Evolutionary conservation across 2,113 vertebrate genomes (phyloP).

Genomic region (Haemorhous mexicanus): DNA sequence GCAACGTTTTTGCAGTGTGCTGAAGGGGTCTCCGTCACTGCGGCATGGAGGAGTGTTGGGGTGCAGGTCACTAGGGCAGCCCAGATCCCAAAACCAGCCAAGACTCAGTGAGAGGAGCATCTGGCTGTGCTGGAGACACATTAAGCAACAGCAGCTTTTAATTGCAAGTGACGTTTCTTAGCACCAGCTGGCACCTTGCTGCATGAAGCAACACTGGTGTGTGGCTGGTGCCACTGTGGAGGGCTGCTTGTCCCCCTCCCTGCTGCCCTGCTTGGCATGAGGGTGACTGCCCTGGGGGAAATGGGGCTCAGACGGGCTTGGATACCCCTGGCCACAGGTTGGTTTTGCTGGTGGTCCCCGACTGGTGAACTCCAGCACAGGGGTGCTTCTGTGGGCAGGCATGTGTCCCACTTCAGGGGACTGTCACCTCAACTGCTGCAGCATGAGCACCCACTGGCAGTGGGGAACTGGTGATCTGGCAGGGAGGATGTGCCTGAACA

Average conservation of each 20-base stretch:
- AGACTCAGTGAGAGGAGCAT: not conserved
- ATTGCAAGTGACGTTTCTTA: conserved; percentile 18
- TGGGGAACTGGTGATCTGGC: not conserved
- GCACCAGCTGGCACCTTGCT: conserved; percentile 46
- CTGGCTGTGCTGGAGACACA: not conserved
- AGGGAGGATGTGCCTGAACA: not conserved
- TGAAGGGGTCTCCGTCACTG: not conserved
- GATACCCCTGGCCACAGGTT: rapidly evolving
- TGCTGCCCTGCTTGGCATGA: rapidly evolving
- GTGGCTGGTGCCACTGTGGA: not conserved
- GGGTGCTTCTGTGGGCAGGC: not conserved
- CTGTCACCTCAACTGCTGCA: not conserved
- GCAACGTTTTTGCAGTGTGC: rapidly evolving
- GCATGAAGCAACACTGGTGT: not conserved
- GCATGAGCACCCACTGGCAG: not conserved
- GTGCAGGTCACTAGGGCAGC: not conserved
- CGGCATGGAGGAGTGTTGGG: rapidly evolving
- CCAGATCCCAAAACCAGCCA: not conserved
- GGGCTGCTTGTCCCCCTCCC: not conserved
- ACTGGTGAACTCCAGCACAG: not conserved
- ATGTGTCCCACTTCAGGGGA: rapidly evolving
- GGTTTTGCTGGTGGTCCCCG: not conserved
- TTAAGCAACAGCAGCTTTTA: conserved; percentile 52
- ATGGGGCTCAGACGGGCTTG: rapidly evolving
- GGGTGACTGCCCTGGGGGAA: not conserved